Evolutionary conservation across 1,140 invertebrate genomes (phyloP).

Genomic region (Akabosia matsudoensis): DNA sequence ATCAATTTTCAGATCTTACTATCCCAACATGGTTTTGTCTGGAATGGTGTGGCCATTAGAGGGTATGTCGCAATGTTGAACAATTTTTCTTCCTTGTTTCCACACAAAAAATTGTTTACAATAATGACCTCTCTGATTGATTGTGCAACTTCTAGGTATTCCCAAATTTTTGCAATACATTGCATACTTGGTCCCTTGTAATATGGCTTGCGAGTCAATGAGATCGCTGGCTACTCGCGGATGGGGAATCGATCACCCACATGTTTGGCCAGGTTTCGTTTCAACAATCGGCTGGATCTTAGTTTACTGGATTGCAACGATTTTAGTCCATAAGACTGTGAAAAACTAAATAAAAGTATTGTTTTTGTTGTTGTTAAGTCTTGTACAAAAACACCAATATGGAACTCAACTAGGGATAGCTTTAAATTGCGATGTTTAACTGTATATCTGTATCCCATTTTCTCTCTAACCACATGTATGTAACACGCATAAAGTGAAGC

Average conservation of each 20-base stretch:
- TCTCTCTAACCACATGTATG: no score
- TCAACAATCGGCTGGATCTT: constrained; percentile 80
- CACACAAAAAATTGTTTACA: neutral
- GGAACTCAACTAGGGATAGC: no score
- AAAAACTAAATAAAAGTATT: constrained; percentile 57
- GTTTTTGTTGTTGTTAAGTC: neutral
- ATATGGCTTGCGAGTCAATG: constrained; percentile 29
- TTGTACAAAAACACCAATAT: neutral
- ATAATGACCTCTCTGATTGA: neutral
- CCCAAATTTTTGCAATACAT: constrained; percentile 70
- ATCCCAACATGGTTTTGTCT: constrained; percentile 30
- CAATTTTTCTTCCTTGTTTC: no score
- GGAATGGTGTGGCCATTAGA: constrained; percentile 81
- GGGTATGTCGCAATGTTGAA: constrained; percentile 62
- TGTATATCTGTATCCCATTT: no score
- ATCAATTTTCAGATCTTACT: constrained; percentile 9
- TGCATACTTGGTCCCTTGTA: constrained; percentile 52
- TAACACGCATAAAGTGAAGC: no score
- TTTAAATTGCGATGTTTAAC: no score
- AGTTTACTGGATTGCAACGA: constrained; percentile 75
- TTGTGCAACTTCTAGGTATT: constrained; percentile 6
- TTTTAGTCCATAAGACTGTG: constrained; percentile 73
- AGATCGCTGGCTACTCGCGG: constrained; percentile 29
- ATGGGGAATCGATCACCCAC: constrained; percentile 10
- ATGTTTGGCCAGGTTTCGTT: constrained; percentile 50